phyloP scores from a whole-genome alignment of 2,113 vertebrate species.

The Atherinomorus stipes region DNA sequence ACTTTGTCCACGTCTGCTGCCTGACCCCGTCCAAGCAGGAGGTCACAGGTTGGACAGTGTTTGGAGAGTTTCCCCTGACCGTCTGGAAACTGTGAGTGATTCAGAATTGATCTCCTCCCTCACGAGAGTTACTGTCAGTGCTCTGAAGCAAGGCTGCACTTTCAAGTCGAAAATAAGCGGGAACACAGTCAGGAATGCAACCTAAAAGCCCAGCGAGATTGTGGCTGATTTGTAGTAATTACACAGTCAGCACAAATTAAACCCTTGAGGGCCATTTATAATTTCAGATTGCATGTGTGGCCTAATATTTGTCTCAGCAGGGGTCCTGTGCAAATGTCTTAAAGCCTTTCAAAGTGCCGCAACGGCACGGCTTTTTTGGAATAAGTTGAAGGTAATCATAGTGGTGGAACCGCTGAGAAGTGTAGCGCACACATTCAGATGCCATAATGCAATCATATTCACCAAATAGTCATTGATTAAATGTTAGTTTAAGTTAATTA shows the following conservation, averaged over 20 bases:
- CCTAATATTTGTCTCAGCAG: slow-evolving; percentile 42
- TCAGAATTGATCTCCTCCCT: slow-evolving; percentile 38
- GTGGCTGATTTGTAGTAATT: slow-evolving; percentile 55
- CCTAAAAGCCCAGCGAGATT: slow-evolving; percentile 1
- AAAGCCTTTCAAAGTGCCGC: slow-evolving; percentile 36
- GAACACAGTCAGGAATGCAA: background rate
- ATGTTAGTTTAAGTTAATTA: slow-evolving; percentile 59
- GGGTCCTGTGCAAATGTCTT: slow-evolving; percentile 29
- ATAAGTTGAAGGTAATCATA: slow-evolving; percentile 37
- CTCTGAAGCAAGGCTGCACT: slow-evolving; percentile 1
- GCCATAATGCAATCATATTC: slow-evolving; percentile 43
- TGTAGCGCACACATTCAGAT: slow-evolving; percentile 11
- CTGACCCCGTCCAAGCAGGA: slow-evolving; percentile 13
- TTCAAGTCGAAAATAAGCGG: background rate
- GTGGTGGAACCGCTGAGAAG: slow-evolving; percentile 22
- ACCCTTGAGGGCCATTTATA: slow-evolving; percentile 46
- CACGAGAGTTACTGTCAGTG: slow-evolving; percentile 1
- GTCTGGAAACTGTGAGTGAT: slow-evolving; percentile 49
- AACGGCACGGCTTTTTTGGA: slow-evolving; percentile 34
- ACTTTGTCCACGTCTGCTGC: background rate
- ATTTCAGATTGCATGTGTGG: slow-evolving; percentile 39
- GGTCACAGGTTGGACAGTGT: slow-evolving; percentile 19
- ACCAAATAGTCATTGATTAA: slow-evolving; percentile 59
- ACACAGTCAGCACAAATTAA: slow-evolving; percentile 45
- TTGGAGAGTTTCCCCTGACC: background rate